phyloP scores from a whole-genome alignment of 53 echinoderm and acorn worm genomes.

The Glandiceps talaboti region DNA sequence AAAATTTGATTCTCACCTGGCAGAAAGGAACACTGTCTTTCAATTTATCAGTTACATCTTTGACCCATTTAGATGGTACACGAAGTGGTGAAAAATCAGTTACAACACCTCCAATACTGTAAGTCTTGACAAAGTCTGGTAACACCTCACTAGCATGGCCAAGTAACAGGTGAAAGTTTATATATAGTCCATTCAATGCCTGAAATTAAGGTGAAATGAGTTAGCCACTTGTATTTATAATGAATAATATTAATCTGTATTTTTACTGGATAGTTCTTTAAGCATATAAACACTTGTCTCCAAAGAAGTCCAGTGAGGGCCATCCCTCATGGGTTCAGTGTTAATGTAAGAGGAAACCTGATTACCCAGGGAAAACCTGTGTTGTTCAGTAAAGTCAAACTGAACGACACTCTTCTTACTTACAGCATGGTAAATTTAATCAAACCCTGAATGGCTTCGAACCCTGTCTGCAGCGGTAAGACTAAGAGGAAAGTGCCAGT shows the following conservation, averaged over 20 bases:
- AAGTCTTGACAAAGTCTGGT: conserved; percentile 44
- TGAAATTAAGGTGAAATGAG: conserved; percentile 7
- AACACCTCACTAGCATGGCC: conserved; percentile 58
- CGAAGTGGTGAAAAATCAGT: conserved; percentile 64
- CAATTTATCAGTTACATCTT: conserved; percentile 25
- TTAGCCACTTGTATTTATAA: conserved; percentile 2
- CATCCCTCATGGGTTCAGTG: too few species aligned
- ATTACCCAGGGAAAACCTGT: too few species aligned
- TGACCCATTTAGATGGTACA: conserved; percentile 34
- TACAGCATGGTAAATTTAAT: too few species aligned
- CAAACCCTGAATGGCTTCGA: too few species aligned
- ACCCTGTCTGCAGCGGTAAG: too few species aligned
- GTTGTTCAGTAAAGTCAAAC: too few species aligned
- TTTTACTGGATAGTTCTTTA: too few species aligned
- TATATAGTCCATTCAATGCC: conserved; percentile 48
- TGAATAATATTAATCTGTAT: neutral
- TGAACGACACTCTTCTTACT: too few species aligned
- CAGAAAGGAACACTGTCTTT: conserved; percentile 44
- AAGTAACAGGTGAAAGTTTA: conserved; percentile 56
- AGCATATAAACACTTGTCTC: too few species aligned
- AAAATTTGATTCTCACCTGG: conserved; percentile 32
- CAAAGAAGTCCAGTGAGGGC: too few species aligned
- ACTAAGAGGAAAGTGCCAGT: too few species aligned
- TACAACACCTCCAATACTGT: conserved; percentile 57
- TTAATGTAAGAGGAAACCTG: too few species aligned